These are phyloP conservation scores for Lepidocyrtinus sp. DNA, from an alignment of 2,888 invertebrate genomes.

Conservation along the genomic window DNA sequence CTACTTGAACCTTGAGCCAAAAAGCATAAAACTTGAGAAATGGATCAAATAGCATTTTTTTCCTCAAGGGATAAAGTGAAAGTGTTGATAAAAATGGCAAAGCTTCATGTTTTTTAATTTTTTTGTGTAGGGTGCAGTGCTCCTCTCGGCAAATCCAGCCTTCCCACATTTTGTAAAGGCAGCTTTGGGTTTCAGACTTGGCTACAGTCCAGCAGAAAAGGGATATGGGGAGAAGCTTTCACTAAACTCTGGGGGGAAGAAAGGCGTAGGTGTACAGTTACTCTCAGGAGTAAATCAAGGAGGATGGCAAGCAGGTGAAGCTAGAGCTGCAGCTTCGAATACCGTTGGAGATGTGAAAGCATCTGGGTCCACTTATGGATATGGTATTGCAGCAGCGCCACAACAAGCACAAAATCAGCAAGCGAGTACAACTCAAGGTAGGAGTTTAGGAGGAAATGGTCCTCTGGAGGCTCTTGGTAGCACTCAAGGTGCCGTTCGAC, in stretches of 20 bases:
- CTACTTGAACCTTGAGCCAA: background rate
- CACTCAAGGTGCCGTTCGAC: conserved; percentile 22
- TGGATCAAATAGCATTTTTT: conserved; percentile 10
- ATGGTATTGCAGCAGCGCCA: background rate
- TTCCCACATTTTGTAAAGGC: conserved; percentile 51
- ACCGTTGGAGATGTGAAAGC: background rate
- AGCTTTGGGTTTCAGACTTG: conserved; percentile 49
- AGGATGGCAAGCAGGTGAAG: conserved; percentile 19
- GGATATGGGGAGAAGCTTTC: conserved; percentile 23
- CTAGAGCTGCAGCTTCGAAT: background rate
- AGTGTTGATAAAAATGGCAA: background rate
- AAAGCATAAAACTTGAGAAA: background rate
- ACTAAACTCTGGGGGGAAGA: conserved; percentile 21
- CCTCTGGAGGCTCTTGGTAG: conserved; percentile 26
- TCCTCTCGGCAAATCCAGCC: conserved; percentile 43
- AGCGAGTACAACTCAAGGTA: background rate
- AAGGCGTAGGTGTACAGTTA: conserved; percentile 38
- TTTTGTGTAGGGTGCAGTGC: conserved; percentile 44
- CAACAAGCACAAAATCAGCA: no score
- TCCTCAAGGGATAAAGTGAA: conserved; percentile 25
- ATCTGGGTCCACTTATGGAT: background rate
- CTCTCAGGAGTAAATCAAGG: conserved; percentile 41
- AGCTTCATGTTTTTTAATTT: background rate
- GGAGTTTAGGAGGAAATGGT: conserved; percentile 13
- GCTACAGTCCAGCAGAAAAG: conserved; percentile 48